These are phyloP conservation scores for Scarus forsteni DNA, from an alignment of 2,797 vertebrate genomes.

Conservation along the genomic window DNA sequence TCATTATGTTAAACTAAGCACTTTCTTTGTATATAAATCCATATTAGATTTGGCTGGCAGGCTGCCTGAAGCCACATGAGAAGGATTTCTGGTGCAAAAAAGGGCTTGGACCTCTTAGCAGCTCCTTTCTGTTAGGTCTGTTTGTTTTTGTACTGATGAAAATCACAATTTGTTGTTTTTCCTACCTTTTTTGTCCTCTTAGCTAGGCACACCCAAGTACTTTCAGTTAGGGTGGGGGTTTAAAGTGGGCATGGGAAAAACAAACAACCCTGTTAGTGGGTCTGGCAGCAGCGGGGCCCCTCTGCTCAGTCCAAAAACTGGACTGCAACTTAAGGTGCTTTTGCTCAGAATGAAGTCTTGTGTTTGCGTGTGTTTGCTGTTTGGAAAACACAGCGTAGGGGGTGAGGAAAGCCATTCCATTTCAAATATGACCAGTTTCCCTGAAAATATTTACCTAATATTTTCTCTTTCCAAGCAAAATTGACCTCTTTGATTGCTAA, in stretches of 20 bases:
- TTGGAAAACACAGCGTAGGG: constrained; percentile 48
- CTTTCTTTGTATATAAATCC: constrained; percentile 92
- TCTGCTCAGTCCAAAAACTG: constrained; percentile 39
- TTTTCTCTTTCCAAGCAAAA: constrained; percentile 78
- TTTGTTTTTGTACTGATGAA: constrained; percentile 84
- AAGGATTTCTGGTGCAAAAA: constrained; percentile 82
- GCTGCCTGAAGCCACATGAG: constrained; percentile 86
- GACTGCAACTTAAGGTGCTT: constrained; percentile 54
- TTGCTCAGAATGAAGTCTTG: constrained; percentile 16
- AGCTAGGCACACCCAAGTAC: constrained; percentile 65
- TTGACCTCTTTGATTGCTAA: constrained; percentile 77
- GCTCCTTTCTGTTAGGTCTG: constrained; percentile 66
- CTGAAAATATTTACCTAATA: constrained; percentile 84
- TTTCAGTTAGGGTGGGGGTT: constrained; percentile 66
- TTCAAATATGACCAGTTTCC: constrained; percentile 80
- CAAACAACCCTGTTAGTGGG: constrained; percentile 70
- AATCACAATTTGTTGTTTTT: constrained; percentile 82
- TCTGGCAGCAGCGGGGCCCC: constrained; percentile 52
- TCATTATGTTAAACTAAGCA: constrained; percentile 90
- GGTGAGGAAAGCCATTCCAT: constrained; percentile 64
- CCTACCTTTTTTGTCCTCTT: constrained; percentile 65
- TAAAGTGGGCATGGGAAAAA: constrained; percentile 78
- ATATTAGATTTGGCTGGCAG: constrained; percentile 88
- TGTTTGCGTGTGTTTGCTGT: constrained; percentile 48
- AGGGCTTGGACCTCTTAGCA: constrained; percentile 73